These are phyloP conservation scores for Calycopis cecrops DNA, from an alignment of 1,140 invertebrate species.

Conservation along the genomic window DNA sequence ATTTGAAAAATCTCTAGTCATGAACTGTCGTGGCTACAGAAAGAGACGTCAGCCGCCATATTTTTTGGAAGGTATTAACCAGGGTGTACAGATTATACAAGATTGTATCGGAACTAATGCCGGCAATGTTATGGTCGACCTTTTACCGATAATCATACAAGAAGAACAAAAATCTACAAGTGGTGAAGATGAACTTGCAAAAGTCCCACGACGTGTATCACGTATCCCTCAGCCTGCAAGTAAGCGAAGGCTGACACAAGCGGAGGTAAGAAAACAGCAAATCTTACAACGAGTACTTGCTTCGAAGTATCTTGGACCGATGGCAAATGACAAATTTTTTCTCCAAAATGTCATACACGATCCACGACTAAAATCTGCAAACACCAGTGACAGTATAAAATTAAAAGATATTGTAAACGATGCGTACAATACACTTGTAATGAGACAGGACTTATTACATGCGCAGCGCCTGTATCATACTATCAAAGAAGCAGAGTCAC, in stretches of 20 bases:
- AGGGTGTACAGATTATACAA: conserved; percentile 65
- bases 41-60: conserved; percentile 72
- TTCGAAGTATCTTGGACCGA: conserved; percentile 74
- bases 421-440: conserved; percentile 62
- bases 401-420: conserved; percentile 59
- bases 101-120: conserved; percentile 61
- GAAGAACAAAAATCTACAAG: conserved; percentile 38
- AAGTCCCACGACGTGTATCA: conserved; percentile 46
- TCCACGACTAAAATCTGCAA: conserved; percentile 65
- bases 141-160: conserved; percentile 59
- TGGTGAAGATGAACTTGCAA: conserved; percentile 46
- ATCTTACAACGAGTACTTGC: conserved; percentile 68
- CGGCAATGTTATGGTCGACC: conserved; percentile 63
- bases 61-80: conserved; percentile 73
- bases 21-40: conserved; percentile 66
- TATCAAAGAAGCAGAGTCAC: conserved; percentile 69
- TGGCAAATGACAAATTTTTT: conserved; percentile 75
- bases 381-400: conserved; percentile 59
- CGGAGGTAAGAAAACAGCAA: conserved; percentile 62
- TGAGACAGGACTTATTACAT: conserved; percentile 72
- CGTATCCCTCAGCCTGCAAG: conserved; percentile 51
- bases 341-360: conserved; percentile 61
- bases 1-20: conserved; percentile 74
- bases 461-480: conserved; percentile 74
- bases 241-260: conserved; percentile 60